A percentile compares a stretch with the other conserved stretches of the same genome.
Conservation (phyloP, 2,888 invertebrate species). For the Psylliodes chrysocephalus region DNA sequence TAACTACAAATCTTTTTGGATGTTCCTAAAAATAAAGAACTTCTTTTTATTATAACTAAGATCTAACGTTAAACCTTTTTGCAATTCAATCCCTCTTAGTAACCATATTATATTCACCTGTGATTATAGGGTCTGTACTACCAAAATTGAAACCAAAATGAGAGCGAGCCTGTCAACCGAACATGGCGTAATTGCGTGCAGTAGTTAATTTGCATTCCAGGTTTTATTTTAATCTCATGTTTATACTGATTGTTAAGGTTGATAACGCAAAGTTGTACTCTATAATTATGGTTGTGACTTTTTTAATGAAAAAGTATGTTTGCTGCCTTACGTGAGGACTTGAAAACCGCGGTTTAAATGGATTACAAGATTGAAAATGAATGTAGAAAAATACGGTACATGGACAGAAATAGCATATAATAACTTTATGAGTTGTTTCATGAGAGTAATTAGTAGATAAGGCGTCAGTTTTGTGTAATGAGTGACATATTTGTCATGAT, state of each 20-base stretch:
- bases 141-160: slow-evolving; percentile 45
- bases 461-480: neutral
- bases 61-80: no score
- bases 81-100: no score
- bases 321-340: slow-evolving; percentile 33
- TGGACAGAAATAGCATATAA: slow-evolving; percentile 1
- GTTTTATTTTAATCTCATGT: slow-evolving; percentile 48
- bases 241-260: slow-evolving; percentile 33
- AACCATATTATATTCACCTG: no score
- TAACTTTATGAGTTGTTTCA: neutral
- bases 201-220: slow-evolving; percentile 57
- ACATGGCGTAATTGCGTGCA: slow-evolving; percentile 57
- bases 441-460: neutral
- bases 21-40: no score
- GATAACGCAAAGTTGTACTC: slow-evolving; percentile 33
- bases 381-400: slow-evolving; percentile 12
- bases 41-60: no score
- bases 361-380: slow-evolving; percentile 25
- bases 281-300: slow-evolving; percentile 39
- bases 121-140: slow-evolving; percentile 60
- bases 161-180: slow-evolving; percentile 57
- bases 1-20: no score
- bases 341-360: slow-evolving; percentile 29
- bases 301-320: slow-evolving; percentile 38
- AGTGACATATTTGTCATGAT: neutral